phyloP scores from a whole-genome alignment of 1,140 invertebrate species.

The Sitodiplosis mosellana region DNA sequence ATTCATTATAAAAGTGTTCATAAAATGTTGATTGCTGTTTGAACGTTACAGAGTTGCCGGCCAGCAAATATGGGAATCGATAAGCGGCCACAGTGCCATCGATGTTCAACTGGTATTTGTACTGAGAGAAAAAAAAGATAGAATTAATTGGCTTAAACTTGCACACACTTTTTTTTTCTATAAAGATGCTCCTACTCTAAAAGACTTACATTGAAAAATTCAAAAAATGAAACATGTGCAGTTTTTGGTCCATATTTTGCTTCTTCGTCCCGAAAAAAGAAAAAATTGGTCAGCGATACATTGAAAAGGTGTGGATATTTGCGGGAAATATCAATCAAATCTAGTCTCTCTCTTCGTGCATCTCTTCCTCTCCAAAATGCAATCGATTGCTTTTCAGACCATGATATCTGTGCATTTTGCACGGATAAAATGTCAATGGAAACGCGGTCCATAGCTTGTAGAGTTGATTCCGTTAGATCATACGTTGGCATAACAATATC shows the following conservation, averaged over 20 bases:
- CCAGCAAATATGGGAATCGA: slow-evolving; percentile 77
- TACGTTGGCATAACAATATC: slow-evolving; percentile 94
- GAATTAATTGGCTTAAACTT: neutral
- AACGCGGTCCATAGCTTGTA: slow-evolving; percentile 83
- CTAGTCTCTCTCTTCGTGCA: slow-evolving; percentile 61
- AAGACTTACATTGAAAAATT: slow-evolving; percentile 76
- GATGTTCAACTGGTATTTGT: slow-evolving; percentile 87
- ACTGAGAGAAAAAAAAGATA: slow-evolving; percentile 36
- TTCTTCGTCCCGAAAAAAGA: slow-evolving; percentile 81
- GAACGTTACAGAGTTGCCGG: slow-evolving; percentile 67
- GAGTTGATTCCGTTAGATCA: slow-evolving; percentile 77
- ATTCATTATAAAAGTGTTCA: slow-evolving; percentile 78
- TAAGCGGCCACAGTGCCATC: slow-evolving; percentile 96
- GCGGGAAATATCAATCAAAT: slow-evolving; percentile 62
- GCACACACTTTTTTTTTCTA: neutral
- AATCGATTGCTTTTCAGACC: slow-evolving; percentile 55
- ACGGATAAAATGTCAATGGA: slow-evolving; percentile 78
- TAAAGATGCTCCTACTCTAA: slow-evolving; percentile 10
- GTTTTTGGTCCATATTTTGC: slow-evolving; percentile 68
- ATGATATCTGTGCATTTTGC: slow-evolving; percentile 38
- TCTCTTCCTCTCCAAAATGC: slow-evolving; percentile 88
- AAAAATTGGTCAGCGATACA: slow-evolving; percentile 88
- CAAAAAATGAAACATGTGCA: slow-evolving; percentile 76
- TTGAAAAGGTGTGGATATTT: slow-evolving; percentile 69
- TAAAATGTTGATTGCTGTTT: slow-evolving; percentile 89